phyloP scores from a whole-genome alignment of 2,888 invertebrate genomes.

The Stegana nigrithorax region DNA sequence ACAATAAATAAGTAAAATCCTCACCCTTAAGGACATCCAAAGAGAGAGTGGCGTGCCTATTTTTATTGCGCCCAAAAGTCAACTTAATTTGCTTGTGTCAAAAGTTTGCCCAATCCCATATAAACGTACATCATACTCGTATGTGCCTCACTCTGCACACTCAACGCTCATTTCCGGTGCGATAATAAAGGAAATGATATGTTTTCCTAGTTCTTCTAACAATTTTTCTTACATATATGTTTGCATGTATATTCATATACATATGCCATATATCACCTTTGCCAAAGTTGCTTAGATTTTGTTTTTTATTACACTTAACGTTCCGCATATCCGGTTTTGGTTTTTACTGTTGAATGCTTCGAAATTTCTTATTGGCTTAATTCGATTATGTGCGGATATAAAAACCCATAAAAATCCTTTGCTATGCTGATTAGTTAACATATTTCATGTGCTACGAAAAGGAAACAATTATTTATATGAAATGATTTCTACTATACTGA shows the following conservation, averaged over 20 bases:
- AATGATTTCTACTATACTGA: conserved; percentile 67
- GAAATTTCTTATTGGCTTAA: conserved; percentile 29
- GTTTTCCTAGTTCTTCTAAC: conserved; percentile 42
- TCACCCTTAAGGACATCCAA: conserved; percentile 31
- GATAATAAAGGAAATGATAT: conserved; percentile 59
- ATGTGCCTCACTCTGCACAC: conserved; percentile 16
- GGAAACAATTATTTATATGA: conserved; percentile 68
- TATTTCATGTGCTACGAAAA: conserved; percentile 49
- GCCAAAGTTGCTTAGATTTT: conserved; percentile 21
- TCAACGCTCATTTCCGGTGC: conserved; percentile 47
- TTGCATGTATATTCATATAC: background rate
- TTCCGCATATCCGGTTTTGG: conserved; percentile 67
- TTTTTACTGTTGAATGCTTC: conserved; percentile 71
- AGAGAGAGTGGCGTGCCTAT: no score
- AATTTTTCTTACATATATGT: conserved; percentile 16
- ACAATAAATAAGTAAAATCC: conserved; percentile 45
- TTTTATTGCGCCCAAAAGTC: conserved; percentile 45
- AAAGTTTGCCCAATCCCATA: conserved; percentile 21
- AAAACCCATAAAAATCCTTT: conserved; percentile 68
- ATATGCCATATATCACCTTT: conserved; percentile 52
- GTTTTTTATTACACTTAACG: conserved; percentile 52
- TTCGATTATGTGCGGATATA: conserved; percentile 64
- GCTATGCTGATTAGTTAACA: conserved; percentile 67
- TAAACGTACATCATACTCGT: conserved; percentile 20
- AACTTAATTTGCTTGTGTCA: conserved; percentile 53